Percentiles rank a stretch among this genome's conserved stretches.
Evolutionary conservation across 2,113 vertebrate genomes (phyloP).

Genomic region (Taurulus bubalis): DNA sequence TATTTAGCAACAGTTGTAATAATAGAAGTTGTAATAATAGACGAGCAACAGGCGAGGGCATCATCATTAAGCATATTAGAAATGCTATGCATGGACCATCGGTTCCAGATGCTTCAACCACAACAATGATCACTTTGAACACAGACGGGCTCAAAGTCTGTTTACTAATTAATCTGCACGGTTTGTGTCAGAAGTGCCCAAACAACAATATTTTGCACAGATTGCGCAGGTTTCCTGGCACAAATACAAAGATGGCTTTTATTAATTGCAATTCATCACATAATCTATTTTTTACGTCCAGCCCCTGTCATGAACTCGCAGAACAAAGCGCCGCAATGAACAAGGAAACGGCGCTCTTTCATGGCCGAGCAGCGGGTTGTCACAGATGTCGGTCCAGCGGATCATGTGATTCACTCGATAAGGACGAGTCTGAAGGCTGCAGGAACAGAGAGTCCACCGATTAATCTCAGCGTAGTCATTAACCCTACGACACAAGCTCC

Average conservation of each 20-base stretch:
- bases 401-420: background rate
- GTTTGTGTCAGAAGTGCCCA: background rate
- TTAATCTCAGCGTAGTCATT: background rate
- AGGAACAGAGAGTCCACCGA: background rate
- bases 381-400: background rate
- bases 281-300: background rate
- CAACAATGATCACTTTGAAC: too few species aligned
- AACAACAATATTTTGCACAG: background rate
- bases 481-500: background rate
- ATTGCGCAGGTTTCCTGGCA: background rate
- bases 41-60: background rate
- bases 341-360: background rate
- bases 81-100: background rate
- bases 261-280: background rate
- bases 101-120: background rate
- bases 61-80: background rate
- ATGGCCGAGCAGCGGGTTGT: background rate
- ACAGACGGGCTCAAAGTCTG: background rate
- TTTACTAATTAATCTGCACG: background rate
- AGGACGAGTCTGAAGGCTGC: background rate
- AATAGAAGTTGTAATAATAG: background rate
- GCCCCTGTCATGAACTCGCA: background rate
- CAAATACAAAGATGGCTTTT: background rate
- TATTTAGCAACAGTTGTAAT: background rate
- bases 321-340: background rate